phyloP scores from a whole-genome alignment of 2,888 invertebrate genomes.

The Prenolepis imparis region DNA sequence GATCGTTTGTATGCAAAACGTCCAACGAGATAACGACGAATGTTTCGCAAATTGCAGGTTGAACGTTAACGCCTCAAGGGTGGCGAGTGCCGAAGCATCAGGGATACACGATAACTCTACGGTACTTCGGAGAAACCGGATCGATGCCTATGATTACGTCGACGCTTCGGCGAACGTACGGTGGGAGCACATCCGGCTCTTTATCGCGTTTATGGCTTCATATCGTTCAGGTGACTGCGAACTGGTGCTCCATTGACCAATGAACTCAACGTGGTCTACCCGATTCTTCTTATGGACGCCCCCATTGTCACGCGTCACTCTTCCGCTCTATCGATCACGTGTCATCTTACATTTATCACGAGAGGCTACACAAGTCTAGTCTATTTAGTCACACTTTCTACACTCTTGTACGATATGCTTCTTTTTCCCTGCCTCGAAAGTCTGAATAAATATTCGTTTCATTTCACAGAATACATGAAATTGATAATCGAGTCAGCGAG shows the following conservation, averaged over 20 bases:
- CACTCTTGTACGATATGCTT: background rate
- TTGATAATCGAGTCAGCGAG: background rate
- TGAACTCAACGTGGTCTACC: background rate
- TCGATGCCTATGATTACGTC: constrained; percentile 71
- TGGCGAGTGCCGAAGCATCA: constrained; percentile 47
- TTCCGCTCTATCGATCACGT: constrained; percentile 5
- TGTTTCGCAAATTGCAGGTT: constrained; percentile 66
- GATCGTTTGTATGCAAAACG: constrained; percentile 61
- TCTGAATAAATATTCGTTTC: background rate
- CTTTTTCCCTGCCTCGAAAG: background rate
- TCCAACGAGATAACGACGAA: constrained; percentile 67
- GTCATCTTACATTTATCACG: constrained; percentile 1
- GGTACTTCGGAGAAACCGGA: constrained; percentile 61
- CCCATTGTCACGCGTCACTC: background rate
- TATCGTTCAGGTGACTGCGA: constrained; percentile 53
- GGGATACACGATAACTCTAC: constrained; percentile 56
- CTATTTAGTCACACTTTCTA: background rate
- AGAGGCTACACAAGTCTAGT: background rate
- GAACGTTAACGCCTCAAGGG: constrained; percentile 60
- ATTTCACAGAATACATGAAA: background rate
- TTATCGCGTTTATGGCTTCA: constrained; percentile 75
- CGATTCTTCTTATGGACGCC: background rate
- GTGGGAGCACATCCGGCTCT: constrained; percentile 57
- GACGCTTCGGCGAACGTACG: constrained; percentile 54
- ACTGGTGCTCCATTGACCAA: background rate